Percentiles rank a stretch among this genome's conserved stretches.
Evolutionary conservation across 2,888 invertebrate genomes (phyloP).

Genomic region (Cyclophora punctaria): DNA sequence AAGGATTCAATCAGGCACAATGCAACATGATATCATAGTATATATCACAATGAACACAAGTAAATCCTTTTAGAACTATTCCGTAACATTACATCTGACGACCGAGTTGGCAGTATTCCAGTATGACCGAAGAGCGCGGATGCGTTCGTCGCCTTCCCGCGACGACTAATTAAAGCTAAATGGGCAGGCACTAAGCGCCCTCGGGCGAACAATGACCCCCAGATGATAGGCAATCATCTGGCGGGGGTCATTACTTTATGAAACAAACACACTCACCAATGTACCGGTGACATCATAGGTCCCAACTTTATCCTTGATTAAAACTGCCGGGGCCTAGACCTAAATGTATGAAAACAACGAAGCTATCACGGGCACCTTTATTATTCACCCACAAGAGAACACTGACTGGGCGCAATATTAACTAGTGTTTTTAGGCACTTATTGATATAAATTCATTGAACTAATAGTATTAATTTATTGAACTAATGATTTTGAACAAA

Average conservation of each 20-base stretch:
- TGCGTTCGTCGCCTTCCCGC: conserved; percentile 28
- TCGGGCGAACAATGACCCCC: conserved; percentile 43
- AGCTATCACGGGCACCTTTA: neutral
- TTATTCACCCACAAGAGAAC: too few relatives aligned
- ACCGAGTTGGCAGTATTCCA: conserved; percentile 66
- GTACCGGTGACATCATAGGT: too few relatives aligned
- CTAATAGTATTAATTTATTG: too few relatives aligned
- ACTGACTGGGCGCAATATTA: too few relatives aligned
- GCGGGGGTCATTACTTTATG: too few relatives aligned
- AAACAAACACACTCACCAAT: too few relatives aligned
- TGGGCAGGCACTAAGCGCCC: conserved; percentile 7
- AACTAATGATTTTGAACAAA: too few relatives aligned
- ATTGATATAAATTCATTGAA: too few relatives aligned
- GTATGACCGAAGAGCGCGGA: conserved; percentile 23
- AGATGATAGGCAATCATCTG: conserved; percentile 16
- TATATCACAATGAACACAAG: conserved; percentile 9
- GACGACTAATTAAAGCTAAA: conserved; percentile 34
- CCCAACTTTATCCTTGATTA: too few relatives aligned
- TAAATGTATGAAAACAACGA: conserved; percentile 1
- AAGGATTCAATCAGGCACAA: conserved; percentile 4
- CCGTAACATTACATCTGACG: conserved; percentile 24
- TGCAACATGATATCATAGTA: conserved; percentile 1
- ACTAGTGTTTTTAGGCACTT: too few relatives aligned
- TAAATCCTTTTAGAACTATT: conserved; percentile 13
- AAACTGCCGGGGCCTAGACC: too few relatives aligned